A percentile compares a stretch with the other conserved stretches of the same genome.
Evolutionary conservation across 2,113 vertebrate species (phyloP).

Genomic region (Melozone crissalis): DNA sequence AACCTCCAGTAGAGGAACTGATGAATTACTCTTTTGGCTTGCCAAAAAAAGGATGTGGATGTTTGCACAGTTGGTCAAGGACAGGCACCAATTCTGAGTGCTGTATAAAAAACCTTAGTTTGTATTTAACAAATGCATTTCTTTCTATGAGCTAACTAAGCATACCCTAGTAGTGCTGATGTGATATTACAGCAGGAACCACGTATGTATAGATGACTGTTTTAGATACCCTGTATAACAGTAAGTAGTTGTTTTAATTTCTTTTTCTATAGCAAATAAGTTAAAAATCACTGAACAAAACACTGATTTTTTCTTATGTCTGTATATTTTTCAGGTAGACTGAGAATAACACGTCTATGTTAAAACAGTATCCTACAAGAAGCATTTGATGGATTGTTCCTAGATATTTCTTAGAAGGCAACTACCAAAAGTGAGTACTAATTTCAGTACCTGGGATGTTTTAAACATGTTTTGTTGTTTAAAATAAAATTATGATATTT

Average conservation of each 20-base stretch:
- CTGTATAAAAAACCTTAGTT: neutral
- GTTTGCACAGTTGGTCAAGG: neutral
- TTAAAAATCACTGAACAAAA: neutral
- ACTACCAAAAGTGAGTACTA: conserved; percentile 70
- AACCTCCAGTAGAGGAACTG: neutral
- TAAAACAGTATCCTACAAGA: conserved; percentile 62
- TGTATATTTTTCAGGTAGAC: conserved; percentile 76
- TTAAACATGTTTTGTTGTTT: conserved; percentile 21
- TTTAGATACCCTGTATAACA: neutral
- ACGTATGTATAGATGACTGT: neutral
- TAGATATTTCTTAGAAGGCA: conserved; percentile 72
- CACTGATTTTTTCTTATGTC: conserved; percentile 1
- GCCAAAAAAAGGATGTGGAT: neutral
- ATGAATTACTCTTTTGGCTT: neutral
- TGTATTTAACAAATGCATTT: neutral
- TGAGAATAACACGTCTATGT: conserved; percentile 66
- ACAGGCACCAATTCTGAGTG: neutral
- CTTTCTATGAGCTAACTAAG: neutral
- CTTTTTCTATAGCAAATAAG: neutral
- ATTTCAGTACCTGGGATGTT: conserved; percentile 10
- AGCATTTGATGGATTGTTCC: conserved; percentile 80
- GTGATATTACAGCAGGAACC: neutral
- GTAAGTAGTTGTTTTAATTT: neutral
- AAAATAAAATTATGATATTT: neutral
- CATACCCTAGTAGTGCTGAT: neutral